These are phyloP conservation scores for Astreopora myriophthalma DNA, from an alignment of 64 coral and sea anemone species.

Conservation along the genomic window DNA sequence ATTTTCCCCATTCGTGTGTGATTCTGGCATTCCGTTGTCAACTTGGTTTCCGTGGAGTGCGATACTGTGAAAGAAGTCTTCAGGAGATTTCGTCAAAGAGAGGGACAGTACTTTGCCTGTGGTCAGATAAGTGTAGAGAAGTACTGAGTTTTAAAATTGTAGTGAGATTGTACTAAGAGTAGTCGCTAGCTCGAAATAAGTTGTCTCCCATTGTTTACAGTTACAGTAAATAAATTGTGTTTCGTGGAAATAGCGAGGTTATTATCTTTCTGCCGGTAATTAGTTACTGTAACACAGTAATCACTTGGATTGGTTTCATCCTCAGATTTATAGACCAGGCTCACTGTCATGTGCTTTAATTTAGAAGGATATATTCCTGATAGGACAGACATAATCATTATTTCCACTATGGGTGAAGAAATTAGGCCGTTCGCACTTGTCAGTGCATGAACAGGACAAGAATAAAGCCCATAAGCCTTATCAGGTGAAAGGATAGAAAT, in stretches of 20 bases:
- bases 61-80: conserved; percentile 63
- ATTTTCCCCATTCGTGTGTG: conserved; percentile 54
- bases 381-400: too few species aligned
- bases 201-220: conserved; percentile 51
- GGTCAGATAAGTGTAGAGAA: conserved; percentile 65
- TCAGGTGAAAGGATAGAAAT: too few species aligned
- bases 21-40: too few species aligned
- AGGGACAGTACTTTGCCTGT: conserved; percentile 64
- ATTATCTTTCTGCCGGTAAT: conserved; percentile 63
- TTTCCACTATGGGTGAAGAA: too few species aligned
- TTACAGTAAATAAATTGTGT: conserved; percentile 60
- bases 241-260: conserved; percentile 53
- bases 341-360: too few species aligned
- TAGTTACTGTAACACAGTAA: conserved; percentile 61
- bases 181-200: conserved; percentile 47
- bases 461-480: too few species aligned
- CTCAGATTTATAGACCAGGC: too few species aligned
- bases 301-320: too few species aligned
- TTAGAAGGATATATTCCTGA: too few species aligned
- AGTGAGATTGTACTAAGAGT: conserved; percentile 67
- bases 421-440: too few species aligned
- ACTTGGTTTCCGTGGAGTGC: too few species aligned
- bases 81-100: conserved; percentile 60
- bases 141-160: conserved; percentile 33
- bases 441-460: too few species aligned